Percentiles rank a stretch among this genome's conserved stretches.
These are phyloP conservation scores for Drosophila pseudotakahashii DNA, from an alignment of 2,888 invertebrate species.

Conservation along the genomic window DNA sequence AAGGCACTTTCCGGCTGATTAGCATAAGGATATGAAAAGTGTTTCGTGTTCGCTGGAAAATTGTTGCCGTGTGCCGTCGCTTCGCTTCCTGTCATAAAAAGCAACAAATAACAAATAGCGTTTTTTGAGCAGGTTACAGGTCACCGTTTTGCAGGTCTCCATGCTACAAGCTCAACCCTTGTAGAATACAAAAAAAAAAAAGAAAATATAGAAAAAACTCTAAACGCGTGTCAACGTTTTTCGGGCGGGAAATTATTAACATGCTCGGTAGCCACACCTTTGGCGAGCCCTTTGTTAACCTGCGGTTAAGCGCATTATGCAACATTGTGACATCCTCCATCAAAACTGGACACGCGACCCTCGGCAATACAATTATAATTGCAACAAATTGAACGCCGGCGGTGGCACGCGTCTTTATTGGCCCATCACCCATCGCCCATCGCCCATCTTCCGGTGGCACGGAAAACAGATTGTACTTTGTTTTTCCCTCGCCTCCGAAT, in stretches of 20 bases:
- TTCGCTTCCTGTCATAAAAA: constrained; percentile 76
- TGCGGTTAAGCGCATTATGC: constrained; percentile 78
- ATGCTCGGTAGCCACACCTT: constrained; percentile 48
- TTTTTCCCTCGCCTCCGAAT: constrained; percentile 48
- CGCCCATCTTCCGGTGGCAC: constrained; percentile 78
- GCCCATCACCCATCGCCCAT: constrained; percentile 79
- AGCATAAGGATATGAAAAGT: constrained; percentile 74
- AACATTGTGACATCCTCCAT: constrained; percentile 69
- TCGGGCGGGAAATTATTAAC: constrained; percentile 61
- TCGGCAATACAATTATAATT: constrained; percentile 82
- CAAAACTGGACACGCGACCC: constrained; percentile 63
- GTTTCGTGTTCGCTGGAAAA: constrained; percentile 52
- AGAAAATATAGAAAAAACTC: constrained; percentile 45
- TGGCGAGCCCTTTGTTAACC: constrained; percentile 9
- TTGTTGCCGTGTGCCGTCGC: constrained; percentile 49
- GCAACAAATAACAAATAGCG: constrained; percentile 57
- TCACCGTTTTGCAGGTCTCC: constrained; percentile 53
- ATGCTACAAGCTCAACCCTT: constrained; percentile 38
- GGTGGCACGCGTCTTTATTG: constrained; percentile 82
- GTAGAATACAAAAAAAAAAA: constrained; percentile 50
- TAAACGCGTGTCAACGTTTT: constrained; percentile 70
- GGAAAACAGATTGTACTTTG: constrained; percentile 34
- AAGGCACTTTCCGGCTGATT: constrained; percentile 58
- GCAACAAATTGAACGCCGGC: constrained; percentile 84
- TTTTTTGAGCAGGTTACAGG: constrained; percentile 10